These are phyloP conservation scores for Gnathonemus longibarbis DNA, from an alignment of 2,113 vertebrate species.

Conservation along the genomic window DNA sequence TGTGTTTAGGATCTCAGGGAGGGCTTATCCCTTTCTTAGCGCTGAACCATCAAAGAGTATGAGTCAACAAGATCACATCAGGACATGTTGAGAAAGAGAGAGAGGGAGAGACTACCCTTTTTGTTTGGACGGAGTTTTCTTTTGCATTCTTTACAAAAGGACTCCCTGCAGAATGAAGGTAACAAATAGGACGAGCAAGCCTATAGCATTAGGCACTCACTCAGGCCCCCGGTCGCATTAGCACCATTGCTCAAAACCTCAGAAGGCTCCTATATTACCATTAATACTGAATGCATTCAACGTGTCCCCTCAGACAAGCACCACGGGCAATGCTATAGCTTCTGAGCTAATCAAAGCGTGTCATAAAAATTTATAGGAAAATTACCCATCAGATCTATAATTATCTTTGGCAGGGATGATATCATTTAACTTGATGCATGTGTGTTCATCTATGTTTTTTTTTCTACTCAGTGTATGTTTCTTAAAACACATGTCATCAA, in stretches of 20 bases:
- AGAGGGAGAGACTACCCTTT: not conserved
- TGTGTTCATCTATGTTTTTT: not conserved
- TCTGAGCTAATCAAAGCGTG: slow-evolving; percentile 5
- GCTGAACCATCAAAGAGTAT: slow-evolving; percentile 16
- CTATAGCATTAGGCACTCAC: not conserved
- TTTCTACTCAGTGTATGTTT: not conserved
- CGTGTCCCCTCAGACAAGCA: not conserved
- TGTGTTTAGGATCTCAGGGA: slow-evolving; percentile 9
- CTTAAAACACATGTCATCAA: slow-evolving; percentile 1
- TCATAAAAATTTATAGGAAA: slow-evolving; percentile 10
- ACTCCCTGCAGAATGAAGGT: not conserved
- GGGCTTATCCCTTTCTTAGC: slow-evolving; percentile 18
- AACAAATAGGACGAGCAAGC: not conserved
- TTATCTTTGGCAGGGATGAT: not conserved
- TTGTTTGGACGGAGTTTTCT: slow-evolving; percentile 13
- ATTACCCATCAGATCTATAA: not conserved
- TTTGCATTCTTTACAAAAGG: slow-evolving; percentile 8
- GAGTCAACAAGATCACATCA: slow-evolving; percentile 20
- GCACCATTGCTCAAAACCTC: not conserved
- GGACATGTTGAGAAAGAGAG: not conserved
- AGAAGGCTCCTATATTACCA: not conserved
- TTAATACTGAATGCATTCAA: not conserved
- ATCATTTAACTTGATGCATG: slow-evolving; percentile 2
- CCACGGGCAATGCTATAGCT: not conserved
- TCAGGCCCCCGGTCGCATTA: not conserved